A percentile compares a stretch with the other conserved stretches of the same genome.
These are phyloP conservation scores for Palaemon carinicauda DNA, from an alignment of 1,140 invertebrate species.

Conservation along the genomic window DNA sequence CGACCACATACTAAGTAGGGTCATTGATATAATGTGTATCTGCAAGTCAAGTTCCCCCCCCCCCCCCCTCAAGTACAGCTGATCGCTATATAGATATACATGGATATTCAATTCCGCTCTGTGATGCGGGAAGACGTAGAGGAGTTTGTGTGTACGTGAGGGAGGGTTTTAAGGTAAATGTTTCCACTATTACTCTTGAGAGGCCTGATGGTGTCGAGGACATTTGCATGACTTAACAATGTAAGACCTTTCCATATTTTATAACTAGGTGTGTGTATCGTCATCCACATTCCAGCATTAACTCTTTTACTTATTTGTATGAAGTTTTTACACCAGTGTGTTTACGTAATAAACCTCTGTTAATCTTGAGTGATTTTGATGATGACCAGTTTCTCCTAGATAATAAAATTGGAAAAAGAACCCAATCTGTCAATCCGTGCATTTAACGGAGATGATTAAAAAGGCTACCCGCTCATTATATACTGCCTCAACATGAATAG, in stretches of 20 bases:
- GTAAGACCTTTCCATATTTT: neutral
- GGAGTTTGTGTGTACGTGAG: too few species aligned
- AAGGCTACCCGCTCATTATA: neutral
- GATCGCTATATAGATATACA: too few species aligned
- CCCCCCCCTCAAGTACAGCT: too few species aligned
- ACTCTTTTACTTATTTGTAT: neutral
- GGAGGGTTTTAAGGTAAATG: neutral
- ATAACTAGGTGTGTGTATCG: slow-evolving; percentile 7
- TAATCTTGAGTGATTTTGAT: slow-evolving; percentile 3
- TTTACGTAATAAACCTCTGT: neutral
- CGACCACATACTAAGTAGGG: too few species aligned
- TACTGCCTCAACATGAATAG: neutral
- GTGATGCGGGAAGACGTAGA: too few species aligned
- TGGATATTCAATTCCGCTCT: too few species aligned
- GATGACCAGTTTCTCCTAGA: neutral
- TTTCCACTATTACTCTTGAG: neutral
- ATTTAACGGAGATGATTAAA: neutral
- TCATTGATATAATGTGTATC: too few species aligned
- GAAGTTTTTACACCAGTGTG: neutral
- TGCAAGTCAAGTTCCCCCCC: too few species aligned
- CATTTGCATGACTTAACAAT: neutral
- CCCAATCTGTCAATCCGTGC: neutral
- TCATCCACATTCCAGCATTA: neutral
- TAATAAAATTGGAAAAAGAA: neutral
- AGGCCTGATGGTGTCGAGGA: neutral